phyloP scores from a whole-genome alignment of 2,888 invertebrate species.

The Chloromyia formosa region DNA sequence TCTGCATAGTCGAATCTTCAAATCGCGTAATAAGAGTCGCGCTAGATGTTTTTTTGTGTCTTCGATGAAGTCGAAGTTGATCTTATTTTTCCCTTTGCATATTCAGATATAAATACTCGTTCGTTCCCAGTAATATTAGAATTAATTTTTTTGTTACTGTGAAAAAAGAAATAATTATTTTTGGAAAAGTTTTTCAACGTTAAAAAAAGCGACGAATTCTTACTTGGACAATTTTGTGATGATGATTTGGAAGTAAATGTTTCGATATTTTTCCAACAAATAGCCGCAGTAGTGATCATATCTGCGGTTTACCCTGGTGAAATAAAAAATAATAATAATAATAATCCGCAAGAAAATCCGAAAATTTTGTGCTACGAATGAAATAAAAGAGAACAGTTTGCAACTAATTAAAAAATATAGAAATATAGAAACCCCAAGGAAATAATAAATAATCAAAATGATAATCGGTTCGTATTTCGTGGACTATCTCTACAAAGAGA shows the following conservation, averaged over 20 bases:
- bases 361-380: too few species aligned
- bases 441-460: constrained; percentile 51
- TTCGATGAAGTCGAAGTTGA: constrained; percentile 48
- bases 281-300: too few species aligned
- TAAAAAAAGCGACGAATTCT: not conserved
- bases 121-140: too few species aligned
- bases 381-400: not conserved
- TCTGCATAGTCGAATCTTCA: constrained; percentile 64
- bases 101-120: too few species aligned
- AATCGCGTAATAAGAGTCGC: constrained; percentile 45
- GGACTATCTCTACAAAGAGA: constrained; percentile 59
- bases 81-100: not conserved
- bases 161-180: constrained; percentile 19
- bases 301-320: too few species aligned
- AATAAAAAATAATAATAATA: too few species aligned
- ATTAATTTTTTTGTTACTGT: too few species aligned
- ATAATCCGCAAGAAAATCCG: too few species aligned
- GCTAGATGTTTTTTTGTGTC: constrained; percentile 1
- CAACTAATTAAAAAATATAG: not conserved
- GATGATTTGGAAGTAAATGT: not conserved
- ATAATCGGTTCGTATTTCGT: constrained; percentile 60
- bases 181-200: not conserved
- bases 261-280: too few species aligned
- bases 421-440: not conserved
- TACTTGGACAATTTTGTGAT: constrained; percentile 4